Evolutionary conservation across 2,888 invertebrate genomes (phyloP), one percentile per base, ranked within the genome.

Genomic region (Diplolepis rosae): DNA sequence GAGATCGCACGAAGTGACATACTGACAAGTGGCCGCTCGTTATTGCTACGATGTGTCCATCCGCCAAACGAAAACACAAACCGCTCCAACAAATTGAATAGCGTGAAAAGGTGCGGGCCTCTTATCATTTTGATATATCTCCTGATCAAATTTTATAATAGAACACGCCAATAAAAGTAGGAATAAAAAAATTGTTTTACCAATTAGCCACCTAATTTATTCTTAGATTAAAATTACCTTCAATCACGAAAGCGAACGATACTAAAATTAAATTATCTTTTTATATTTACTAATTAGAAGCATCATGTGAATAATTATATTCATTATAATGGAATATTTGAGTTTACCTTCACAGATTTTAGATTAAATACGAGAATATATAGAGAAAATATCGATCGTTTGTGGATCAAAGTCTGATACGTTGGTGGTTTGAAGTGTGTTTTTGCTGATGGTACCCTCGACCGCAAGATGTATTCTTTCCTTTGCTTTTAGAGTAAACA

Each of bases 401-500:
- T n/a, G 28, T 52, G 52, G 27, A 52, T 45, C 4, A 45, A 27
- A 65, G 45, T 74, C 70, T 70, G 66, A 61, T 66, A 68, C 69
- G 50, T 39, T 68, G 56, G 70, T 71, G 70, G 66, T 71, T 71
- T 69, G 50, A 50, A 69, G 70, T 45, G 56, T 27, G 65, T 11
- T 27, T 61, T 61, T 50, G 11, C 54, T 54, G 39, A 3, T 39
- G 13, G n/a, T 39, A 39, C 35, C 35, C 51, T 39, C 51, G 13
- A 22, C 30, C 71, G 42, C 70, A 71, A 68, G 22, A 69, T 71
- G 68, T 70, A 68, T 67, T 48, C 65, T 76, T 75, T 79, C 74
- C 76, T 75, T 65, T 86, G 83, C 86, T 87, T 86, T 86, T 83
- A 85, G 72, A 83, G 84, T 84, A 87, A 87, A 87, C 84, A 87